A percentile compares a stretch with the other conserved stretches of the same genome.
phyloP scores from a whole-genome alignment of 2,113 vertebrate species.

The Chlamydotis undulata region DNA sequence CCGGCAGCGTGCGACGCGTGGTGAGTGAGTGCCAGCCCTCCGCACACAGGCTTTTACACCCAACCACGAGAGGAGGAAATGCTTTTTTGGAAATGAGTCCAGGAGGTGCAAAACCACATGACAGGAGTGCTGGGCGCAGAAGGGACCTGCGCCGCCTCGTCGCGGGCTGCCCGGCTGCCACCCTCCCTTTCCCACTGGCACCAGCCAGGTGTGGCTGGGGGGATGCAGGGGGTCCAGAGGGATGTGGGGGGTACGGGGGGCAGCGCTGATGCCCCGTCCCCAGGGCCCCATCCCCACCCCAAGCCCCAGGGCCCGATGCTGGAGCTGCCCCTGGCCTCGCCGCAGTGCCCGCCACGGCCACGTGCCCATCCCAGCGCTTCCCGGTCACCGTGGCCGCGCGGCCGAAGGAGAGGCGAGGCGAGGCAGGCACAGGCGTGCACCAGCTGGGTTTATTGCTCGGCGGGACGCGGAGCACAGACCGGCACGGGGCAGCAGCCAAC shows the following conservation, averaged over 20 bases:
- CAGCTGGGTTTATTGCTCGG: slow-evolving; percentile 47
- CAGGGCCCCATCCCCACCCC: background rate
- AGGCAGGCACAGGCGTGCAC: background rate
- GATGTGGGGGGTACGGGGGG: accelerated
- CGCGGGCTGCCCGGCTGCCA: accelerated
- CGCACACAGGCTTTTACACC: slow-evolving; percentile 7
- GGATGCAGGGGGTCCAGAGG: no score
- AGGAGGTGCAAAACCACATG: background rate
- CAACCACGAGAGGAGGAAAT: slow-evolving; percentile 15
- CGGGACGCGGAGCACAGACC: background rate
- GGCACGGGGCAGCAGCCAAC: background rate
- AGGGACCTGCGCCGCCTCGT: background rate
- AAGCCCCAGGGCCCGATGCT: accelerated
- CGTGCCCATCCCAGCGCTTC: background rate
- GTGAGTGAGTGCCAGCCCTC: background rate
- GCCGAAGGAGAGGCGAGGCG: background rate
- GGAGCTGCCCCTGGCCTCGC: background rate
- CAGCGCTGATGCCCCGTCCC: accelerated
- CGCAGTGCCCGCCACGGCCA: accelerated
- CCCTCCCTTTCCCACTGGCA: background rate
- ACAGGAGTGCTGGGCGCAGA: background rate
- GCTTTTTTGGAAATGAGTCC: slow-evolving; percentile 50
- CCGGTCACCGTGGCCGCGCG: accelerated
- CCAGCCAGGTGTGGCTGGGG: background rate
- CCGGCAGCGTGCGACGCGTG: background rate